phyloP scores from a whole-genome alignment of 2,113 vertebrate species.

The Hymenochirus boettgeri region DNA sequence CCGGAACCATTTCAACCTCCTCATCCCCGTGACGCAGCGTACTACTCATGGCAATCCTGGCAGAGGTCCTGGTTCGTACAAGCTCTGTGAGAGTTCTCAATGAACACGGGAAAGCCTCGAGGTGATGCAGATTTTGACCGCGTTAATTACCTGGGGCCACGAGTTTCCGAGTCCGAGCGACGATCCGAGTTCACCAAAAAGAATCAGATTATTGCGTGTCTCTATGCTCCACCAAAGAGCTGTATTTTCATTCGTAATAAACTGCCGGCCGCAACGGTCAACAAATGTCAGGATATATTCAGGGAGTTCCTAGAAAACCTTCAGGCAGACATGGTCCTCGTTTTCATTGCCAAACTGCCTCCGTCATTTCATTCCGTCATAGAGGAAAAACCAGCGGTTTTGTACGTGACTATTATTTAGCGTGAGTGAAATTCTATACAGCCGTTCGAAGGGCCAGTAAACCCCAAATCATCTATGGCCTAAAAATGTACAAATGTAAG shows the following conservation, averaged over 20 bases:
- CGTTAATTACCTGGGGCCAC: conserved; percentile 89
- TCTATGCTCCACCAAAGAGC: conserved; percentile 97
- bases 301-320: conserved; percentile 4
- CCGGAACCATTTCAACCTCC: too few species aligned
- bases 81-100: conserved; percentile 84
- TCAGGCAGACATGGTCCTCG: too few species aligned
- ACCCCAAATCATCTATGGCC: too few species aligned
- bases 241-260: conserved; percentile 71
- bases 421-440: too few species aligned
- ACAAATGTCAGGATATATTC: neutral
- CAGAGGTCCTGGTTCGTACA: conserved; percentile 93
- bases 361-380: too few species aligned
- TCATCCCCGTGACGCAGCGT: conserved; percentile 78
- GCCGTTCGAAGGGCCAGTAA: too few species aligned
- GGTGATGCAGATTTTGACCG: conserved; percentile 96
- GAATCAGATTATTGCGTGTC: conserved; percentile 95
- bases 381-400: too few species aligned
- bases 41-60: conserved; percentile 93
- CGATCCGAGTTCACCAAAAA: conserved; percentile 77
- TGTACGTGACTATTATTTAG: too few species aligned
- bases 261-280: neutral
- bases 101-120: conserved; percentile 85
- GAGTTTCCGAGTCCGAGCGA: conserved; percentile 82
- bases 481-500: too few species aligned
- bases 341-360: too few species aligned